These are phyloP conservation scores for Amphipyra berbera DNA, from an alignment of 2,888 invertebrate species.

Conservation along the genomic window DNA sequence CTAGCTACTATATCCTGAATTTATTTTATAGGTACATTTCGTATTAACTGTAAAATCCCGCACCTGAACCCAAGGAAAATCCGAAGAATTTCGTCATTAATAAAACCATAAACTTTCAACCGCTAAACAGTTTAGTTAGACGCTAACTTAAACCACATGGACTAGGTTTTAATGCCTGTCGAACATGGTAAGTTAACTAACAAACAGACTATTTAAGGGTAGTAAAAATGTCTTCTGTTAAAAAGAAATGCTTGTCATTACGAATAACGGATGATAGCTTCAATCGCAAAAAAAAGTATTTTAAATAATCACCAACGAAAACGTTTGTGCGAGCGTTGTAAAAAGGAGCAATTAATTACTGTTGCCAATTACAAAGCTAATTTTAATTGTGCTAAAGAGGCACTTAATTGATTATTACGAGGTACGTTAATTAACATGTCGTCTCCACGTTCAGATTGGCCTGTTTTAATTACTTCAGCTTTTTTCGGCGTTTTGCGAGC, in stretches of 20 bases:
- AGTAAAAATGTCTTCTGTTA: too few species aligned
- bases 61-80: background rate
- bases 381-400: conserved; percentile 64
- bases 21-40: too few species aligned
- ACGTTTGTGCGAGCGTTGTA: conserved; percentile 31
- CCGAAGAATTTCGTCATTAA: too few species aligned
- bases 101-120: background rate
- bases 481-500: conserved; percentile 38
- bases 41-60: too few species aligned
- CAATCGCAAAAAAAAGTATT: conserved; percentile 18
- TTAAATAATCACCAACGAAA: conserved; percentile 21
- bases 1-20: too few species aligned
- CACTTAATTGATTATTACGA: conserved; percentile 68
- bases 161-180: background rate
- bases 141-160: background rate
- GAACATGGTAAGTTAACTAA: background rate
- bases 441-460: conserved; percentile 64
- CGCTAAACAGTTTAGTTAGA: background rate
- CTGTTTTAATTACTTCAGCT: conserved; percentile 61
- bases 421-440: conserved; percentile 72
- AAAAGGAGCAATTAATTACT: conserved; percentile 51
- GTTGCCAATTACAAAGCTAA: conserved; percentile 63
- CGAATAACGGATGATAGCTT: conserved; percentile 11
- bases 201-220: background rate
- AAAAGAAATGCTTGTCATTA: conserved; percentile 7